phyloP scores from a whole-genome alignment of 2,888 invertebrate genomes.

The Cyclophora albipunctata region DNA sequence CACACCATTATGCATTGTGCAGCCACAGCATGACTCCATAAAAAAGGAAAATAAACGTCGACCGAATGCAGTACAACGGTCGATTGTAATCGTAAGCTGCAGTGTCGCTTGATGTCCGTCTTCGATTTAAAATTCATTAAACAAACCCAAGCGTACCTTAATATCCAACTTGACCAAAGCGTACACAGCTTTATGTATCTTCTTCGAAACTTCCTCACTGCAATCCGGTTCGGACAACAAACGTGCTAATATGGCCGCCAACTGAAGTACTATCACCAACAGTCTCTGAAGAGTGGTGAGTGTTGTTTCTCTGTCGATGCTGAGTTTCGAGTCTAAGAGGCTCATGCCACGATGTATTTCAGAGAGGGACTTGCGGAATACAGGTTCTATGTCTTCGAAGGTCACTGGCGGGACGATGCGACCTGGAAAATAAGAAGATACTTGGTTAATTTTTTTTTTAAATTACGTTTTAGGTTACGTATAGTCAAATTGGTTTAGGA shows the following conservation, averaged over 20 bases:
- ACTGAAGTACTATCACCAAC: conserved; percentile 88
- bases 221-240: conserved; percentile 75
- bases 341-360: conserved; percentile 81
- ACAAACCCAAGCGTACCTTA: conserved; percentile 52
- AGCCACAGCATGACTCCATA: no score
- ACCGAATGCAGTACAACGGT: background rate
- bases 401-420: conserved; percentile 87
- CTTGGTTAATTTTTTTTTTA: background rate
- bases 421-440: conserved; percentile 39
- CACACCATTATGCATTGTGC: no score
- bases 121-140: no score
- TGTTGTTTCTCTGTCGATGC: conserved; percentile 82
- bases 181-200: conserved; percentile 84
- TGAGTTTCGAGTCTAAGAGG: conserved; percentile 75
- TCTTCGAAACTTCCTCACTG: conserved; percentile 63
- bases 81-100: background rate
- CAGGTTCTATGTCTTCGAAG: conserved; percentile 87
- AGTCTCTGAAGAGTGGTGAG: conserved; percentile 85
- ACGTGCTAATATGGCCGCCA: conserved; percentile 84
- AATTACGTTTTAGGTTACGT: background rate
- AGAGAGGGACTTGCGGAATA: conserved; percentile 87
- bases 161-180: conserved; percentile 83
- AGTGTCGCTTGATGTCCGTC: background rate
- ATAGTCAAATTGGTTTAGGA: no score
- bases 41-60: no score